Percentiles rank a stretch among this genome's conserved stretches.
phyloP scores from a whole-genome alignment of 2,888 invertebrate genomes.

The Tupiocoris notatus region DNA sequence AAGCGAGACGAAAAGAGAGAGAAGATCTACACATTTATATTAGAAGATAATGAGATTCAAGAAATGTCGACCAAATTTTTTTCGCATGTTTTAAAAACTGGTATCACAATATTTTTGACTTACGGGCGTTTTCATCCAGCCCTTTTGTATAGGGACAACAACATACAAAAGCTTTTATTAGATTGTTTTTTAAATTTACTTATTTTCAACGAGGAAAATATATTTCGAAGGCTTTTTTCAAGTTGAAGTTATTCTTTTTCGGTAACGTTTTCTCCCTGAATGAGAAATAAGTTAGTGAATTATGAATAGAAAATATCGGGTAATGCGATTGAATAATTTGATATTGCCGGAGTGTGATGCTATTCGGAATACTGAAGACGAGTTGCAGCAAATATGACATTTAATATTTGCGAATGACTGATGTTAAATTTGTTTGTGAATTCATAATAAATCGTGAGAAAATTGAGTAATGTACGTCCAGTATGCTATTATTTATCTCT shows the following conservation, averaged over 20 bases:
- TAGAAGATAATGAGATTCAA: slow-evolving; percentile 25
- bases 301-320: no score
- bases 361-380: background rate
- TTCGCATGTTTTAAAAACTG: slow-evolving; percentile 48
- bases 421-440: no score
- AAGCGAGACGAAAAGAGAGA: slow-evolving; percentile 41
- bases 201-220: slow-evolving; percentile 7
- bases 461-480: no score
- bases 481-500: no score
- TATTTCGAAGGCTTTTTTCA: slow-evolving; percentile 26
- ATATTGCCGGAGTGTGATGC: no score
- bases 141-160: slow-evolving; percentile 36
- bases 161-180: slow-evolving; percentile 28
- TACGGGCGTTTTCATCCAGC: slow-evolving; percentile 32
- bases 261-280: no score
- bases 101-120: slow-evolving; percentile 51
- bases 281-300: no score
- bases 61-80: slow-evolving; percentile 39
- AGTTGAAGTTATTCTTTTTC: background rate
- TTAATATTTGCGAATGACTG: no score
- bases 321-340: background rate
- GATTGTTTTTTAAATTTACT: no score
- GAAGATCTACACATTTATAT: slow-evolving; percentile 31
- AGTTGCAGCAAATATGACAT: no score
- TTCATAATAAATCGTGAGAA: no score